A percentile compares a stretch with the other conserved stretches of the same genome.
Conservation (phyloP, 2,113 vertebrate species). For the Phoxinus phoxinus region DNA sequence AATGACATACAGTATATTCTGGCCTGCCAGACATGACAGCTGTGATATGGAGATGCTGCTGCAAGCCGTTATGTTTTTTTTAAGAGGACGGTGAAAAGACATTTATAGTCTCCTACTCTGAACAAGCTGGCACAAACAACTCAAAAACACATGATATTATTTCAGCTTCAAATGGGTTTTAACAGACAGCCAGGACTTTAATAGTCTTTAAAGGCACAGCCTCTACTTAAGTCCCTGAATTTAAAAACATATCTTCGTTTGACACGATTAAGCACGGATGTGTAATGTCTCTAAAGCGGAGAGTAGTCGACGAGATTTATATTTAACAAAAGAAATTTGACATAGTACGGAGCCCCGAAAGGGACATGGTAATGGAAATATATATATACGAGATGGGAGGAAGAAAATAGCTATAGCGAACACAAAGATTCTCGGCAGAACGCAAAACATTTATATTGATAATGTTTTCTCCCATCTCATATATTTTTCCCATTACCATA, state of each 20-base stretch:
- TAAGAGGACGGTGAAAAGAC: conserved; percentile 9
- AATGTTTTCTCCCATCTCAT: no score
- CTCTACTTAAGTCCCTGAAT: conserved; percentile 5
- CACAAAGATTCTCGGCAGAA: no score
- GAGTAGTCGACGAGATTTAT: not conserved
- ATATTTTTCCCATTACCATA: no score
- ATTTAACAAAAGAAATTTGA: not conserved
- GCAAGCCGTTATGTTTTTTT: conserved; percentile 25
- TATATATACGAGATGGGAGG: no score
- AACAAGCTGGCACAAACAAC: conserved; percentile 21
- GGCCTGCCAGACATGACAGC: conserved; percentile 73
- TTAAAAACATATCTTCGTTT: not conserved
- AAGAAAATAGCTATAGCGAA: no score
- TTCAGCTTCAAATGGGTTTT: not conserved
- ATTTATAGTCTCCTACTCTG: conserved; percentile 1
- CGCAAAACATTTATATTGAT: no score
- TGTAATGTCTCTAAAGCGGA: not conserved
- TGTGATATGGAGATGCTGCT: conserved; percentile 30
- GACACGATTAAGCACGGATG: not conserved
- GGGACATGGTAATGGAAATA: no score
- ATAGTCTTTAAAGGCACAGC: conserved; percentile 51
- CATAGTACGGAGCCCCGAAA: no score
- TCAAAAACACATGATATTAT: not conserved
- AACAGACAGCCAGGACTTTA: not conserved
- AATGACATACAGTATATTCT: conserved; percentile 62